Evolutionary conservation across 2,888 invertebrate species (phyloP).

Genomic region (Argyra leucocephala): DNA sequence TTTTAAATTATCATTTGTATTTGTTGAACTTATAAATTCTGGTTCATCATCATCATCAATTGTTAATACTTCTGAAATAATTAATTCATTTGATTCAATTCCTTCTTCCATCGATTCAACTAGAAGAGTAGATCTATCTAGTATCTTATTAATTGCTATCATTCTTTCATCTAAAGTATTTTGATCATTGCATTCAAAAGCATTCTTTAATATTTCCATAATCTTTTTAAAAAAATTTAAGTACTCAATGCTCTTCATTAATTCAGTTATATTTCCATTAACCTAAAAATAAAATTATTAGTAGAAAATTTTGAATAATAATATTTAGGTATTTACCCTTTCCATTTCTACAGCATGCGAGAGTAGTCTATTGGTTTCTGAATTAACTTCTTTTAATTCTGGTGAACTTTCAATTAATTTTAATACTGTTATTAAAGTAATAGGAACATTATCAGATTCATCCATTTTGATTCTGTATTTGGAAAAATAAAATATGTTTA

Average conservation of each 20-base stretch:
- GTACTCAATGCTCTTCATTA: conserved; percentile 1
- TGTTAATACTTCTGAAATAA: background rate
- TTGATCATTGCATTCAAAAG: background rate
- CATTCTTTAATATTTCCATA: background rate
- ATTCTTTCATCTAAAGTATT: background rate
- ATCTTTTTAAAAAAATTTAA: background rate
- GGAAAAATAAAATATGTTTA: background rate
- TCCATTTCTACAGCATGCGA: background rate
- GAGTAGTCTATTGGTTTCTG: background rate
- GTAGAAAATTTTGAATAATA: too few species aligned
- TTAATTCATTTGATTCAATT: background rate
- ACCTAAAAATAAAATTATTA: background rate
- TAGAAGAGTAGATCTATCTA: background rate
- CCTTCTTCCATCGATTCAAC: background rate
- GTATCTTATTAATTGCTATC: background rate
- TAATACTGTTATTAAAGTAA: background rate
- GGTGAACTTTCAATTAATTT: background rate
- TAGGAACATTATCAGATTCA: background rate
- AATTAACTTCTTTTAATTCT: background rate
- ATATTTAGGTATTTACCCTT: background rate
- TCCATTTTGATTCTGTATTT: background rate
- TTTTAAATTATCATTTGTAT: background rate
- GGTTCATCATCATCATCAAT: conserved; percentile 6
- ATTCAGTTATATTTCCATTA: background rate
- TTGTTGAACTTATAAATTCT: background rate